Percentiles rank a stretch among this genome's conserved stretches.
phyloP scores from a whole-genome alignment of 2,113 vertebrate species.

The Prietella phreatophila region DNA sequence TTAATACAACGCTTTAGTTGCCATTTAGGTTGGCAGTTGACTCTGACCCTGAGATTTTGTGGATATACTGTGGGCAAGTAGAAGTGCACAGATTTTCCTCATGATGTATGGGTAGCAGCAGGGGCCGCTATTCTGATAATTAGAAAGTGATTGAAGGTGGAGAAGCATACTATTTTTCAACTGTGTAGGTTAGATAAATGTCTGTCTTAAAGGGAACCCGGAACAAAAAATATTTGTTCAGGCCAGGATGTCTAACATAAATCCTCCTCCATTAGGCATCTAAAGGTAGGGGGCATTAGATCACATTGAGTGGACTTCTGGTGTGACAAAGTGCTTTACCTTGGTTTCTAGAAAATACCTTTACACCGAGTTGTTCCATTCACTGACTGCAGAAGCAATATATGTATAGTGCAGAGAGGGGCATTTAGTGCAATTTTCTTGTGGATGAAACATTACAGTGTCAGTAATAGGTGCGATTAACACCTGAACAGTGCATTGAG shows the following conservation, averaged over 20 bases:
- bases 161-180: conserved; percentile 15
- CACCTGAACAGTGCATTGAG: conserved; percentile 34
- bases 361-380: conserved; percentile 7
- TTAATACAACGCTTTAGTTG: background rate
- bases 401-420: background rate
- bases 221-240: conserved; percentile 48
- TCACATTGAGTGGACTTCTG: conserved; percentile 33
- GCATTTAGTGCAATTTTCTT: conserved; percentile 28
- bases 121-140: conserved; percentile 35
- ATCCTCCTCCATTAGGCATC: conserved; percentile 48
- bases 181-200: conserved; percentile 29
- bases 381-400: background rate
- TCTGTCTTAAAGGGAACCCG: conserved; percentile 29
- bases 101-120: conserved; percentile 21
- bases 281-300: conserved; percentile 42
- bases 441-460: conserved; percentile 28
- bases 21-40: background rate
- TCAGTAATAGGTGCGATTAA: conserved; percentile 45
- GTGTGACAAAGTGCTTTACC: conserved; percentile 31
- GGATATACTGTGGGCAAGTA: conserved; percentile 4
- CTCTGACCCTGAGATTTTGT: background rate
- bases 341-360: conserved; percentile 24
- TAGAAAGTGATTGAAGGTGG: conserved; percentile 45
- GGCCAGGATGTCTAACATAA: conserved; percentile 43
- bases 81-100: conserved; percentile 11